phyloP scores from a whole-genome alignment of 2,797 vertebrate genomes.

The Knipowitschia caucasica region DNA sequence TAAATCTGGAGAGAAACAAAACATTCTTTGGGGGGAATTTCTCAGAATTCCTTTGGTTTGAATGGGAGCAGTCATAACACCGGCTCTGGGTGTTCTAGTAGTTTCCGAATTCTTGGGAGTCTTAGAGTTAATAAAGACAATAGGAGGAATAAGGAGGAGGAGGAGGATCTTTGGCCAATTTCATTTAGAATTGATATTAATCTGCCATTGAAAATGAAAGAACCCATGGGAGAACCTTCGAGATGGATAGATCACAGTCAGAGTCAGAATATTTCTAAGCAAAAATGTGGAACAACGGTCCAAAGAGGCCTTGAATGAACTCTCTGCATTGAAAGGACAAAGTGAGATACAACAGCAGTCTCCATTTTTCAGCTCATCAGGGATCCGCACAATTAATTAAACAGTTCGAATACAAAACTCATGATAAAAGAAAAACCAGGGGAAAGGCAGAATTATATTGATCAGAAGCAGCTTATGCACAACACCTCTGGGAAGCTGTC shows the following conservation, averaged over 20 bases:
- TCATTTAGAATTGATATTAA: too few species aligned
- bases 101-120: too few species aligned
- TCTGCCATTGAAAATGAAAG: not conserved
- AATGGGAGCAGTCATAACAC: too few species aligned
- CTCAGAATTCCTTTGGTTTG: too few species aligned
- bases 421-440: constrained; percentile 10
- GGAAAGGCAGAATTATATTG: constrained; percentile 36
- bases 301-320: constrained; percentile 38
- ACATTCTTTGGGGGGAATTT: too few species aligned
- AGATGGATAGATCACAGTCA: not conserved
- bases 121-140: too few species aligned
- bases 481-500: constrained; percentile 36
- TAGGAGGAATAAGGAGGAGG: too few species aligned
- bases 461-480: constrained; percentile 38
- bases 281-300: constrained; percentile 28
- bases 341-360: constrained; percentile 18
- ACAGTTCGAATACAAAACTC: constrained; percentile 23
- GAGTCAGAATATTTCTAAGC: not conserved
- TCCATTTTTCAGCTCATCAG: constrained; percentile 39
- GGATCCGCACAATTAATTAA: constrained; percentile 61
- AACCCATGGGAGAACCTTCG: not conserved
- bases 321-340: constrained; percentile 1
- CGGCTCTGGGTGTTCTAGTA: too few species aligned
- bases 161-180: too few species aligned
- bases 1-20: too few species aligned